A percentile compares a stretch with the other conserved stretches of the same genome.
phyloP scores from a whole-genome alignment of 2,888 invertebrate genomes.

The Pammene fasciana region DNA sequence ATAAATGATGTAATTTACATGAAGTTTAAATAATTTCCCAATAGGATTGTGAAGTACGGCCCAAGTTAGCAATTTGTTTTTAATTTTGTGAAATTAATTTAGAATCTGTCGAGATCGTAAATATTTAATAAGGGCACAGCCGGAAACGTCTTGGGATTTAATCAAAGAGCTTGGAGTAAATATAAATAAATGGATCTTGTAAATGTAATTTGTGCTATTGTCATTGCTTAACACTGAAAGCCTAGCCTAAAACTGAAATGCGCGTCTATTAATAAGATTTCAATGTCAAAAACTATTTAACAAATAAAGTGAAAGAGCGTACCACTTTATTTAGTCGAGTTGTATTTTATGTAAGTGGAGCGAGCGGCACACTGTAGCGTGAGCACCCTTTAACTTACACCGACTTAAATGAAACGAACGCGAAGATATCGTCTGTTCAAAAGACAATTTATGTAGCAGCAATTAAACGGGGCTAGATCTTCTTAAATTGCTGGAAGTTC shows the following conservation, averaged over 20 bases:
- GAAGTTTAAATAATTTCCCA: conserved; percentile 40
- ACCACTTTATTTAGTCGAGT: not conserved
- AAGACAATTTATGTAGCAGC: conserved; percentile 71
- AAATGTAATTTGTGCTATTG: conserved; percentile 45
- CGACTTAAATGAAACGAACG: conserved; percentile 56
- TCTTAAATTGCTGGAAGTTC: conserved; percentile 72
- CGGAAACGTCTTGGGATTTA: conserved; percentile 54
- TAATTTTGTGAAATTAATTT: conserved; percentile 51
- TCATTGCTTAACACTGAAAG: not conserved
- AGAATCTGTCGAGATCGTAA: conserved; percentile 53
- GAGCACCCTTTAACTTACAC: conserved; percentile 28
- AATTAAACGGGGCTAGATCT: conserved; percentile 74
- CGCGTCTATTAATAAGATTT: not conserved
- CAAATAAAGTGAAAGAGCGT: not conserved
- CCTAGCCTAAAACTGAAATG: no score
- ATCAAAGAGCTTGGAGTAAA: conserved; percentile 52
- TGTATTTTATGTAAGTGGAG: conserved; percentile 2
- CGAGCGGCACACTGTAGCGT: not conserved
- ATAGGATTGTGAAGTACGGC: conserved; percentile 34
- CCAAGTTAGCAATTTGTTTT: conserved; percentile 42
- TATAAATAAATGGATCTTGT: conserved; percentile 51
- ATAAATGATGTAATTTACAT: conserved; percentile 37
- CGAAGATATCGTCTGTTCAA: conserved; percentile 70
- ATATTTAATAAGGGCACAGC: conserved; percentile 57
- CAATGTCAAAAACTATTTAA: not conserved